These are phyloP conservation scores for Aricia artaxerxes DNA, from an alignment of 2,888 invertebrate genomes.

Conservation along the genomic window DNA sequence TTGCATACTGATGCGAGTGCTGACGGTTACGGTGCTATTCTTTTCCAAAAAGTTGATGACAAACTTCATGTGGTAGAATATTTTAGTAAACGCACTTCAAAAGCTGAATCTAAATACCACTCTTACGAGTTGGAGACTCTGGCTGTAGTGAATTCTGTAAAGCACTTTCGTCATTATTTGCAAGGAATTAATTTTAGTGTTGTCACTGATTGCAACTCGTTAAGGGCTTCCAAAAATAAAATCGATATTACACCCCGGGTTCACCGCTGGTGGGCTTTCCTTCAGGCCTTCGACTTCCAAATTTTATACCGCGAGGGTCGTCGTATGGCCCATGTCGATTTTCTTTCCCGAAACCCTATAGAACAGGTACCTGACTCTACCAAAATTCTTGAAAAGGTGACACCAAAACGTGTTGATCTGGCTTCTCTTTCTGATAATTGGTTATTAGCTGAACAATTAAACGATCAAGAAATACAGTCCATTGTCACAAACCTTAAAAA, in stretches of 20 bases:
- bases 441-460: slow-evolving; percentile 45
- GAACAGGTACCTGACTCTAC: neutral
- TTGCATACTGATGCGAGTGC: slow-evolving; percentile 43
- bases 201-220: slow-evolving; percentile 44
- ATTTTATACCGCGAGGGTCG: slow-evolving; percentile 38
- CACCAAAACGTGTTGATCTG: slow-evolving; percentile 36
- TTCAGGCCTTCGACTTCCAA: slow-evolving; percentile 32
- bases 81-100: slow-evolving; percentile 39
- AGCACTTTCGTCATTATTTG: slow-evolving; percentile 43
- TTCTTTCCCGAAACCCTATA: slow-evolving; percentile 43
- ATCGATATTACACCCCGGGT: slow-evolving; percentile 38
- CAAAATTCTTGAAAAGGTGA: slow-evolving; percentile 3
- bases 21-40: slow-evolving; percentile 40
- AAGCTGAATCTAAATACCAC: no score
- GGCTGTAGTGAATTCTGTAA: slow-evolving; percentile 42
- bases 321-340: slow-evolving; percentile 42
- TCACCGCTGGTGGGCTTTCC: no score
- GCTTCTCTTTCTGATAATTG: slow-evolving; percentile 33
- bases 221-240: slow-evolving; percentile 40
- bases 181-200: slow-evolving; percentile 41
- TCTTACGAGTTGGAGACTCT: slow-evolving; percentile 40
- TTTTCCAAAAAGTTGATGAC: slow-evolving; percentile 30
- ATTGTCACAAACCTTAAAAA: slow-evolving; percentile 15
- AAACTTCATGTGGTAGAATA: slow-evolving; percentile 35
- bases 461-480: slow-evolving; percentile 37